Evolutionary conservation across 2,797 vertebrate species (phyloP).

Genomic region (Liasis olivaceus): DNA sequence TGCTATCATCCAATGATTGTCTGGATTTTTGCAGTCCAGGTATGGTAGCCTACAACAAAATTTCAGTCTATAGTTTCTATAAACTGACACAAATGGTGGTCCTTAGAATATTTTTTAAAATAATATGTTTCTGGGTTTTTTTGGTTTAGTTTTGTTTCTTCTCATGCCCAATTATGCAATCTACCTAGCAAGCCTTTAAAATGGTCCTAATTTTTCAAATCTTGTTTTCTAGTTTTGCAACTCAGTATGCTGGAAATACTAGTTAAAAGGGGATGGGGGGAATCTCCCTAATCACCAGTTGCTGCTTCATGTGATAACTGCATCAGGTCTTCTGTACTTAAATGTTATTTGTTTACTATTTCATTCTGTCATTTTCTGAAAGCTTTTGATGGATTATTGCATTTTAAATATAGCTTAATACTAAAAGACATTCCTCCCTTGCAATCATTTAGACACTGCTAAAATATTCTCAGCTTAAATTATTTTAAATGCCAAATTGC

Average conservation of each 20-base stretch:
- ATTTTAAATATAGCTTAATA: background rate
- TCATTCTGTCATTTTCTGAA: background rate
- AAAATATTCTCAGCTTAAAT: background rate
- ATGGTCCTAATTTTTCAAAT: background rate
- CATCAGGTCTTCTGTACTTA: background rate
- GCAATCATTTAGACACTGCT: background rate
- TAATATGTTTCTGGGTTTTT: background rate
- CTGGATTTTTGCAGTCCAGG: background rate
- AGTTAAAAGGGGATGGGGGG: background rate
- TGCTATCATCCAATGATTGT: background rate
- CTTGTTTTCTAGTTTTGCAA: background rate
- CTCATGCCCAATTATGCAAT: background rate
- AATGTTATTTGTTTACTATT: background rate
- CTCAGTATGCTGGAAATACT: background rate
- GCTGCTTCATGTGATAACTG: background rate
- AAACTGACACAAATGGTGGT: background rate
- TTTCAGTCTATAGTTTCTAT: background rate
- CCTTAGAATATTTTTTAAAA: background rate
- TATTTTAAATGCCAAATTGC: background rate
- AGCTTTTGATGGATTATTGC: background rate
- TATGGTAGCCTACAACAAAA: background rate
- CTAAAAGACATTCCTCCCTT: background rate
- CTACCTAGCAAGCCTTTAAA: background rate
- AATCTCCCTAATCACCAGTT: background rate
- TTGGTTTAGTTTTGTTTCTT: background rate